Conservation (phyloP, 1,140 invertebrate species). For the Penaeus japonicus region DNA sequence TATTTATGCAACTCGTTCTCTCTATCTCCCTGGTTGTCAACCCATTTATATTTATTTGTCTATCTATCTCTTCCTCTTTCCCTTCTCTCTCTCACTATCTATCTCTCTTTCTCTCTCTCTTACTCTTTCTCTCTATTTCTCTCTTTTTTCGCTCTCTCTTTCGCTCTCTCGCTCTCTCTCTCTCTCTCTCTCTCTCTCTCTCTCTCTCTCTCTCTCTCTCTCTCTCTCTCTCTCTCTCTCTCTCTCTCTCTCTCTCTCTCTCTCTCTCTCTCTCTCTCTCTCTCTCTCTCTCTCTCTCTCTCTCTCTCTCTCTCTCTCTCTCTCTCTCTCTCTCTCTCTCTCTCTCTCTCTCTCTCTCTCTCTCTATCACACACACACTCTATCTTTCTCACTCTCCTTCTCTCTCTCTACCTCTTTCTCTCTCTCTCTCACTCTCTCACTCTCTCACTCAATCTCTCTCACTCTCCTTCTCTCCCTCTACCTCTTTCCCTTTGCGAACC, state of each 20-base stretch:
- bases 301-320: not conserved
- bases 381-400: not conserved
- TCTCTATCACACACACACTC: not conserved
- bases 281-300: not conserved
- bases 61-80: not conserved
- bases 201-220: not conserved
- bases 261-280: constrained; percentile 10
- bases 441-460: not conserved
- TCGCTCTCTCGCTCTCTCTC: not conserved
- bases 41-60: too few species aligned
- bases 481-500: too few species aligned
- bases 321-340: not conserved
- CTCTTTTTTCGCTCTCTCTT: not conserved
- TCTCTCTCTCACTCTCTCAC: not conserved
- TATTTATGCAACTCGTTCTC: too few species aligned
- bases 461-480: not conserved
- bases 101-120: constrained; percentile 28
- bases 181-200: constrained; percentile 3
- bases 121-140: constrained; percentile 13
- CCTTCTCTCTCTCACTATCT: not conserved
- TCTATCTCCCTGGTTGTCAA: too few species aligned
- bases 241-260: not conserved
- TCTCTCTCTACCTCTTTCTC: not conserved
- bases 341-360: not conserved
- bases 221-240: not conserved